Conservation (phyloP, 2,113 vertebrate species). For the Rhinopomastus cyanomelas region DNA sequence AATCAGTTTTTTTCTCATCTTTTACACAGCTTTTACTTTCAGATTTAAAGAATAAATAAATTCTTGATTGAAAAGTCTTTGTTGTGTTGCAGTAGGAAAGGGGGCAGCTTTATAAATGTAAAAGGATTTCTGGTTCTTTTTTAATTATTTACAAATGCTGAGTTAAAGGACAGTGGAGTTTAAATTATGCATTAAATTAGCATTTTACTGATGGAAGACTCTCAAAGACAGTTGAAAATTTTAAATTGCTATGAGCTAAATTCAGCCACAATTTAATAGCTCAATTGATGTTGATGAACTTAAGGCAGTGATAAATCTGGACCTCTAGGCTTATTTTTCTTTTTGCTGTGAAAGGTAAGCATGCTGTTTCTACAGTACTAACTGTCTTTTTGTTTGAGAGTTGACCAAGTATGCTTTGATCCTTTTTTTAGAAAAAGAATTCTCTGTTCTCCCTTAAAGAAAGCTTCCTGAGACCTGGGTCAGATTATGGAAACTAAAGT, state of each 20-base stretch:
- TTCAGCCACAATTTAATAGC: slow-evolving; percentile 28
- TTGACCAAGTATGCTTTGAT: slow-evolving; percentile 56
- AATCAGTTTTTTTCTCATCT: slow-evolving; percentile 34
- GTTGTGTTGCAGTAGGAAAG: slow-evolving; percentile 32
- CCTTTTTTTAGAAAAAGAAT: slow-evolving; percentile 53
- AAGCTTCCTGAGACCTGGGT: slow-evolving; percentile 54
- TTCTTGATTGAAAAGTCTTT: slow-evolving; percentile 29
- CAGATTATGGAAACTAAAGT: slow-evolving; percentile 56
- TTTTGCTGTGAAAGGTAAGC: slow-evolving; percentile 57
- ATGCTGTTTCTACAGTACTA: slow-evolving; percentile 35
- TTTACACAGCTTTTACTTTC: slow-evolving; percentile 17
- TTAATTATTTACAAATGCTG: slow-evolving; percentile 71
- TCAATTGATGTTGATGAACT: slow-evolving; percentile 46
- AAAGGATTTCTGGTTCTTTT: slow-evolving; percentile 63
- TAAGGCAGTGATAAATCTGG: slow-evolving; percentile 4
- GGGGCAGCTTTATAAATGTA: slow-evolving; percentile 51
- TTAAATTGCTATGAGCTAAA: slow-evolving; percentile 16
- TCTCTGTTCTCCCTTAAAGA: slow-evolving; percentile 64
- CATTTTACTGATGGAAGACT: slow-evolving; percentile 67
- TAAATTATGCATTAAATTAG: slow-evolving; percentile 77
- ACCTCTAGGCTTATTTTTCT: slow-evolving; percentile 29
- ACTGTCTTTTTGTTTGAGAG: slow-evolving; percentile 58
- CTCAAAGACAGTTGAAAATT: slow-evolving; percentile 29
- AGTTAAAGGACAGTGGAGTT: slow-evolving; percentile 66
- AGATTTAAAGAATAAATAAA: slow-evolving; percentile 32